These are phyloP conservation scores for Endotricha flammealis DNA, from an alignment of 2,888 invertebrate genomes.

Conservation along the genomic window DNA sequence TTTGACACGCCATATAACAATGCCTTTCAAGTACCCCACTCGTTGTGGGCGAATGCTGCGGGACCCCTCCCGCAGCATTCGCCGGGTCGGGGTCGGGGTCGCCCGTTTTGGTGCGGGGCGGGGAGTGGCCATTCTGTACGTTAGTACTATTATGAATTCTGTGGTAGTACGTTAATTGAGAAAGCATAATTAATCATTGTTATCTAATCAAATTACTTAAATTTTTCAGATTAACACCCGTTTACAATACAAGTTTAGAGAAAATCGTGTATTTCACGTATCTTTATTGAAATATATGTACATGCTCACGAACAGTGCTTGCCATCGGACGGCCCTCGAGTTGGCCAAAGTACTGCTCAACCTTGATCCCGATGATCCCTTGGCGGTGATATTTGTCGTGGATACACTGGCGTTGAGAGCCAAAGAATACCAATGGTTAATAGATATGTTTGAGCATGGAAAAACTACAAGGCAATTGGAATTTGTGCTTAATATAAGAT, in stretches of 20 bases:
- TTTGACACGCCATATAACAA: no score
- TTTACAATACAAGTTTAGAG: conserved; percentile 42
- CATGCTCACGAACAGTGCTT: conserved; percentile 86
- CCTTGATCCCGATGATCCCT: conserved; percentile 86
- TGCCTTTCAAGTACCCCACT: no score
- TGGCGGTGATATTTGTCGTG: conserved; percentile 84
- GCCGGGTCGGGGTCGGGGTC: no score
- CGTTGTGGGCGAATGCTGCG: no score
- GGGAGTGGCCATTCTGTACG: no score
- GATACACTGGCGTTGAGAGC: conserved; percentile 89
- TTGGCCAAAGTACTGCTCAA: conserved; percentile 88
- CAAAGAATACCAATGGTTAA: conserved; percentile 84
- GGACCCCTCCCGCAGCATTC: no score
- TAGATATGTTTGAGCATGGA: conserved; percentile 37
- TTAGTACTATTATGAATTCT: no score
- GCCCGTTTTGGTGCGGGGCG: no score
- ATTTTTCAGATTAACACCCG: conserved; percentile 43
- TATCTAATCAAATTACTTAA: no score
- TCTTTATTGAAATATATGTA: conserved; percentile 87
- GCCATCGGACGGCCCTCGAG: conserved; percentile 91
- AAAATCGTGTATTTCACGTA: conserved; percentile 69
- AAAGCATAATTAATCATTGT: no score
- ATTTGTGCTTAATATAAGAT: conserved; percentile 46
- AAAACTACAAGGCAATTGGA: conserved; percentile 27
- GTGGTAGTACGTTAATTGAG: no score